Percentiles rank a stretch among this genome's conserved stretches.
These are phyloP conservation scores for Lycodopsis pacificus DNA, from an alignment of 2,797 vertebrate species.

Conservation along the genomic window DNA sequence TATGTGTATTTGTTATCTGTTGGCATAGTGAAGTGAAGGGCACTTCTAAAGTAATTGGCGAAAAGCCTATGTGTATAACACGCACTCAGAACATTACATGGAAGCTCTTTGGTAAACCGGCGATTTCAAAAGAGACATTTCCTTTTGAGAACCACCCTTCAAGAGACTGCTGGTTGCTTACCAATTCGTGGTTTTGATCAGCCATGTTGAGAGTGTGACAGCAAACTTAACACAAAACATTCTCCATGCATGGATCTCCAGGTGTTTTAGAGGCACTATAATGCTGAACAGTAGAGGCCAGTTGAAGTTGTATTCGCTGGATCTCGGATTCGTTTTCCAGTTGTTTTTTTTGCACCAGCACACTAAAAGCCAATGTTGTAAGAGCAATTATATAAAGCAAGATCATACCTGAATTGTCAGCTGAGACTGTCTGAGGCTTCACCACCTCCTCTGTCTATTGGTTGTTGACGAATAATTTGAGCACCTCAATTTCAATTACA, in stretches of 20 bases:
- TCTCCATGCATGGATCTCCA: neutral
- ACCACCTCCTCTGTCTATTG: slow-evolving; percentile 14
- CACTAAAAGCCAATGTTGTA: slow-evolving; percentile 21
- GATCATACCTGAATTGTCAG: slow-evolving; percentile 29
- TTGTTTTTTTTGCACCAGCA: neutral
- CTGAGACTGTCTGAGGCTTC: slow-evolving; percentile 10
- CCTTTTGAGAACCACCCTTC: slow-evolving; percentile 5
- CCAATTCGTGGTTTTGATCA: slow-evolving; percentile 5
- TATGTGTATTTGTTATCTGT: neutral
- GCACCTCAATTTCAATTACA: slow-evolving; percentile 25
- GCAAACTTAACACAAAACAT: neutral
- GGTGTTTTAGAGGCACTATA: neutral
- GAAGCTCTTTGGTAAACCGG: slow-evolving; percentile 16
- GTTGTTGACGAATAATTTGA: slow-evolving; percentile 41
- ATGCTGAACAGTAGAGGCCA: neutral
- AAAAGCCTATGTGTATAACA: neutral
- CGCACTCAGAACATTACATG: neutral
- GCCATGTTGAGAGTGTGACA: neutral
- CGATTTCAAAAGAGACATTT: slow-evolving; percentile 9
- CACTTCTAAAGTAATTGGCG: neutral
- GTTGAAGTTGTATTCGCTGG: neutral
- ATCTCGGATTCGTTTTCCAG: slow-evolving; percentile 1
- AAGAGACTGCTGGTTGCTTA: neutral
- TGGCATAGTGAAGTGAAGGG: neutral
- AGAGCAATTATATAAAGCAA: slow-evolving; percentile 40